These are phyloP conservation scores for Struthio camelus DNA, from an alignment of 2,113 vertebrate species.

Conservation along the genomic window DNA sequence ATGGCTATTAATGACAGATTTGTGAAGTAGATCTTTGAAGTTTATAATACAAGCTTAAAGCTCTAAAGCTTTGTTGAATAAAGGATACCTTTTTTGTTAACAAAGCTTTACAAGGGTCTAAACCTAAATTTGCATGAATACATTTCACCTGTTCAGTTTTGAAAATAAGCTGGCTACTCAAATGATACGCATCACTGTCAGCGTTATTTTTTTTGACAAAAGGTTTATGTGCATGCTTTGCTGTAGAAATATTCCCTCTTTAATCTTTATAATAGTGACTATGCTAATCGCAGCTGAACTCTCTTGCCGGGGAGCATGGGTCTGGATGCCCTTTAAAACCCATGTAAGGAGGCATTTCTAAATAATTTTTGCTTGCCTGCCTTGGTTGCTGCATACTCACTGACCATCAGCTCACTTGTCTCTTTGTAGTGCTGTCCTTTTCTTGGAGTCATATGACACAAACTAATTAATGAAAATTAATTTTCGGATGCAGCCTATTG, in stretches of 20 bases:
- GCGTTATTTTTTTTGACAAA: not conserved
- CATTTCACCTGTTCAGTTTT: not conserved
- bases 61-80: not conserved
- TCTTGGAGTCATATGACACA: not conserved
- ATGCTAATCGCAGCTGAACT: not conserved
- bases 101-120: not conserved
- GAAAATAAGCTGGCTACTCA: not conserved
- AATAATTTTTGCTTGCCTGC: not conserved
- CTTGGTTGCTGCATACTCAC: not conserved
- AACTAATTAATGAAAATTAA: not conserved
- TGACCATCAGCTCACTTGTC: not conserved
- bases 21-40: not conserved
- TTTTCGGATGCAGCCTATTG: not conserved
- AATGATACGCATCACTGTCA: not conserved
- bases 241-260: not conserved
- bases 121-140: not conserved
- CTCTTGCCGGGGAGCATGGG: not conserved
- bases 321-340: not conserved
- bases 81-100: not conserved
- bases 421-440: not conserved
- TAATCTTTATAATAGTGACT: not conserved
- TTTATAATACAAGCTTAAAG: not conserved
- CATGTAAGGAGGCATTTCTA: not conserved
- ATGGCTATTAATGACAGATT: not conserved
- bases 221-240: not conserved